These are phyloP conservation scores for Elmis aenea DNA, from an alignment of 2,888 invertebrate species.

Conservation along the genomic window DNA sequence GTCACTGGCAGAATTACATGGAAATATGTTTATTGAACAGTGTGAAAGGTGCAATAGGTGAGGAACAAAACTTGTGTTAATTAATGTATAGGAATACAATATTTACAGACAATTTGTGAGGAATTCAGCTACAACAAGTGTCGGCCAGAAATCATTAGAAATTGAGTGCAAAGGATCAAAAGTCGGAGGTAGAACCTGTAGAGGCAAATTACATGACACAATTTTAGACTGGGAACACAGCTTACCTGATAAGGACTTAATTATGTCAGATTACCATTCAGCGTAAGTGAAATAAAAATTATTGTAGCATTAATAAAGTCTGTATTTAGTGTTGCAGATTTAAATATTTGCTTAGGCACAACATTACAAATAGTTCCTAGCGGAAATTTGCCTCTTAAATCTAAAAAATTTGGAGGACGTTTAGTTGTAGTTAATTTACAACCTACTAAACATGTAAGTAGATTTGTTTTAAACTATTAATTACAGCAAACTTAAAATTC, in stretches of 20 bases:
- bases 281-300: constrained; percentile 51
- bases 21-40: constrained; percentile 95
- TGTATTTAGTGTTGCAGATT: constrained; percentile 78
- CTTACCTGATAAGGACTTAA: constrained; percentile 80
- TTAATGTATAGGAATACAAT: neutral
- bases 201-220: constrained; percentile 84
- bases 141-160: constrained; percentile 70
- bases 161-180: constrained; percentile 60
- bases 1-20: constrained; percentile 88
- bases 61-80: constrained; percentile 3
- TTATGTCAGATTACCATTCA: constrained; percentile 80
- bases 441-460: constrained; percentile 90
- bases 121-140: constrained; percentile 69
- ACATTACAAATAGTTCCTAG: constrained; percentile 97
- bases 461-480: neutral
- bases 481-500: neutral
- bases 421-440: constrained; percentile 94
- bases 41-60: constrained; percentile 84
- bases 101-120: constrained; percentile 72
- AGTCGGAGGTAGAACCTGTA: constrained; percentile 65
- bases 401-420: constrained; percentile 79
- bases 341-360: constrained; percentile 94
- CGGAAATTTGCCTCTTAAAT: constrained; percentile 85
- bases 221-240: constrained; percentile 97
- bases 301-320: neutral